phyloP scores from a whole-genome alignment of 2,797 vertebrate species.

The Mormyrops boulengeri region DNA sequence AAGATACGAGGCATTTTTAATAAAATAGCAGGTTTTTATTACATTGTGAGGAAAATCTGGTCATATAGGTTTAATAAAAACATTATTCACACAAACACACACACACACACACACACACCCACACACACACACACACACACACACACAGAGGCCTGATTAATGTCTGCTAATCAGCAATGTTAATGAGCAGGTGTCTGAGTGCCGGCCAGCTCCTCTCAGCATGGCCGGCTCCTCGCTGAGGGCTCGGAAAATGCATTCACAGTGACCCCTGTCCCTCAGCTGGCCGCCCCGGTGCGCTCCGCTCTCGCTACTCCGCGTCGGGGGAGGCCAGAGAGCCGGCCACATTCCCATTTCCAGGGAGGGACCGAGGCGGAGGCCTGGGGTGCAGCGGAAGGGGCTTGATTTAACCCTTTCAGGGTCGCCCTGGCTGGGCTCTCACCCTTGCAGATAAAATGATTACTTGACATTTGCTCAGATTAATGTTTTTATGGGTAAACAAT shows the following conservation, averaged over 20 bases:
- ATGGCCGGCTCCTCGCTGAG: slow-evolving; percentile 79
- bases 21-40: background rate
- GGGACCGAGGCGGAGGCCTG: slow-evolving; percentile 54
- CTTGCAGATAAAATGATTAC: background rate
- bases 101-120: slow-evolving; percentile 22
- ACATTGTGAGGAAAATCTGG: background rate
- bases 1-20: background rate
- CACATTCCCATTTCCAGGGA: slow-evolving; percentile 66
- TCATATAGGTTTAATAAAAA: background rate
- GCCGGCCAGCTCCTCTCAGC: slow-evolving; percentile 91
- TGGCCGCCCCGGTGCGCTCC: slow-evolving; percentile 70
- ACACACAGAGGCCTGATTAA: slow-evolving; percentile 80
- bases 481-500: background rate
- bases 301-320: slow-evolving; percentile 73
- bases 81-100: background rate
- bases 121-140: slow-evolving; percentile 35
- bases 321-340: slow-evolving; percentile 69
- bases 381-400: slow-evolving; percentile 21
- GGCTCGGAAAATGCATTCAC: slow-evolving; percentile 84
- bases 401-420: slow-evolving; percentile 36
- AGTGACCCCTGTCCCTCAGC: slow-evolving; percentile 73
- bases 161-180: slow-evolving; percentile 99
- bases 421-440: background rate
- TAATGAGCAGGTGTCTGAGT: slow-evolving; percentile 99
- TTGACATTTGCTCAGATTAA: background rate